Evolutionary conservation across 2,888 invertebrate genomes (phyloP).

Genomic region (Melangyna quadrimaculata): DNA sequence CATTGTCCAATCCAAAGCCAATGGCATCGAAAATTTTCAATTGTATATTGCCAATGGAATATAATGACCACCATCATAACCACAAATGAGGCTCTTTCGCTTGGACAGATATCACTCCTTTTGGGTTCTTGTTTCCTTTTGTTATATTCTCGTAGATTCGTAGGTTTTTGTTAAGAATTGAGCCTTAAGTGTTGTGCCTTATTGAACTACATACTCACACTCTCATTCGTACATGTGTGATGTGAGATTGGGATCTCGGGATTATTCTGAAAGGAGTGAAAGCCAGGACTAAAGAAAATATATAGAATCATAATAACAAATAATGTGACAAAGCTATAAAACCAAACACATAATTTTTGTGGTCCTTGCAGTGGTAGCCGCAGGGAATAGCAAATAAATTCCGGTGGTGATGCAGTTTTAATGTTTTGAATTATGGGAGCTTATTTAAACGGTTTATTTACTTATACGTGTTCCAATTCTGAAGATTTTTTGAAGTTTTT

Average conservation of each 20-base stretch:
- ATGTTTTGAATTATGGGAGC: slow-evolving; percentile 31
- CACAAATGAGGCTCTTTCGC: slow-evolving; percentile 55
- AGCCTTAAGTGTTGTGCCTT: slow-evolving; percentile 39
- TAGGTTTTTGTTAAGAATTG: background rate
- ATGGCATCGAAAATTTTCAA: slow-evolving; percentile 55
- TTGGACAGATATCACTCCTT: slow-evolving; percentile 17
- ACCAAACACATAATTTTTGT: slow-evolving; percentile 53
- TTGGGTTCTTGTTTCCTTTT: slow-evolving; percentile 7
- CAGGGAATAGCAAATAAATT: background rate
- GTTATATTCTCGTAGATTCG: background rate
- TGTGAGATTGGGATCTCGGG: slow-evolving; percentile 31
- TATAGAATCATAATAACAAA: slow-evolving; percentile 34
- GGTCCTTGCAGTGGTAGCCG: slow-evolving; percentile 18
- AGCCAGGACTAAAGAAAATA: slow-evolving; percentile 33
- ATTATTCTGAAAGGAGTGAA: slow-evolving; percentile 27
- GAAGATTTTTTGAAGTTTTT: too few relatives aligned
- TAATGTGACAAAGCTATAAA: slow-evolving; percentile 52
- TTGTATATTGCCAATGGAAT: slow-evolving; percentile 63
- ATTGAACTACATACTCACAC: background rate
- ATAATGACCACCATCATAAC: slow-evolving; percentile 59
- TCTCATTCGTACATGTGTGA: too few relatives aligned
- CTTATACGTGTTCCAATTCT: too few relatives aligned
- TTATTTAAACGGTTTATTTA: slow-evolving; percentile 14
- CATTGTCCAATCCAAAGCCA: slow-evolving; percentile 37
- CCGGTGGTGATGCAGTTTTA: background rate